A percentile compares a stretch with the other conserved stretches of the same genome.
These are phyloP conservation scores for Motacilla tschutschensis DNA, from an alignment of 2,113 vertebrate species.

Conservation along the genomic window DNA sequence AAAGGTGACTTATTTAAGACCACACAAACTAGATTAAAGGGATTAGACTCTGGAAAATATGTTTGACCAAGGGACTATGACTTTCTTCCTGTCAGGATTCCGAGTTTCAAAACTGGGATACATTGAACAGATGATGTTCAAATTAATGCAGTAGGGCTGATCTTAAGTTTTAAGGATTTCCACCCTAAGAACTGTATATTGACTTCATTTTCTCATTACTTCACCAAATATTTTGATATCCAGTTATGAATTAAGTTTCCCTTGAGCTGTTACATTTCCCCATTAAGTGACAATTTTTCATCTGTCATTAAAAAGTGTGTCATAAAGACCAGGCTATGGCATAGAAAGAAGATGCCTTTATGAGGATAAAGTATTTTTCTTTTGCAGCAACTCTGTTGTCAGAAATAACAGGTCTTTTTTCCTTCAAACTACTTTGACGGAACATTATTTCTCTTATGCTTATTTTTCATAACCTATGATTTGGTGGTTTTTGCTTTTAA, in stretches of 20 bases:
- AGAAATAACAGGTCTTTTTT: accelerated
- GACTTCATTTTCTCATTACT: not conserved
- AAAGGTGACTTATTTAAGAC: not conserved
- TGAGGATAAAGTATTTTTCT: not conserved
- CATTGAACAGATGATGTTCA: not conserved
- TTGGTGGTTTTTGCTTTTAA: not conserved
- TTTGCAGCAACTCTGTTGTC: not conserved
- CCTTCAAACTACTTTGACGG: not conserved
- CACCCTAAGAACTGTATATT: not conserved
- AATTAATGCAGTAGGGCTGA: not conserved
- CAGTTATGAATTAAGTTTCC: not conserved
- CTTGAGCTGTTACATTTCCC: not conserved
- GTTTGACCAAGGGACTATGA: not conserved
- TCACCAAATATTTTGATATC: not conserved
- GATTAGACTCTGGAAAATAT: not conserved
- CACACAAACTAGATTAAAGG: not conserved
- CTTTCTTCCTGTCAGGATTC: not conserved
- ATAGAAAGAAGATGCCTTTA: not conserved
- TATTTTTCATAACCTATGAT: not conserved
- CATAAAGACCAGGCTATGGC: not conserved
- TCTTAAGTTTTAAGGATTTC: not conserved
- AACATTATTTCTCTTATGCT: not conserved
- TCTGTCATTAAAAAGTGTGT: not conserved
- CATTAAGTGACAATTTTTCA: not conserved
- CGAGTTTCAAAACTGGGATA: not conserved